A percentile compares a stretch with the other conserved stretches of the same genome.
phyloP scores from a whole-genome alignment of 1,140 invertebrate genomes.

The Cydia splendana region DNA sequence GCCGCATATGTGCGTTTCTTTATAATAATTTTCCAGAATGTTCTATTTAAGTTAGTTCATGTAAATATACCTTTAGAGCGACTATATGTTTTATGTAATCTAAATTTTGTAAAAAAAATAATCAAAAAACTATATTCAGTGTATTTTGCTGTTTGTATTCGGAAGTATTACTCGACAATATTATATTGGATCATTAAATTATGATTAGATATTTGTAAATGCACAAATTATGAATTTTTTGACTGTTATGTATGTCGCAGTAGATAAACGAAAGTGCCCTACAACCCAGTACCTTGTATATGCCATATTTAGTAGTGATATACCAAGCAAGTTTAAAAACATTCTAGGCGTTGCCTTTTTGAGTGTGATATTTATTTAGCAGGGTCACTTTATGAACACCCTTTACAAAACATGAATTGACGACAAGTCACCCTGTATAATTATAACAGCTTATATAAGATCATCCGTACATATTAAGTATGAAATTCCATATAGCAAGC shows the following conservation, averaged over 20 bases:
- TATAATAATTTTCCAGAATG: slow-evolving; percentile 35
- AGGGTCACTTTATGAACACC: background rate
- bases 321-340: slow-evolving; percentile 28
- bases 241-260: slow-evolving; percentile 2
- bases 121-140: slow-evolving; percentile 11
- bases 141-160: slow-evolving; percentile 29
- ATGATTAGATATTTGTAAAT: slow-evolving; percentile 10
- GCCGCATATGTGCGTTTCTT: slow-evolving; percentile 12
- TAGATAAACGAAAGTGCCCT: slow-evolving; percentile 38
- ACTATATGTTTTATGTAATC: slow-evolving; percentile 30
- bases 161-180: slow-evolving; percentile 27
- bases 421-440: background rate
- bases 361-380: slow-evolving; percentile 25
- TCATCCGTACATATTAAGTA: slow-evolving; percentile 15
- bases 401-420: background rate
- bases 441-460: background rate
- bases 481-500: slow-evolving; percentile 25
- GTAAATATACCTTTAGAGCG: slow-evolving; percentile 19
- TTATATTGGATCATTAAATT: slow-evolving; percentile 27
- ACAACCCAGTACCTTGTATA: slow-evolving; percentile 38
- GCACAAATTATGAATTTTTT: slow-evolving; percentile 18
- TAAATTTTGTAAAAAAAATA: slow-evolving; percentile 26
- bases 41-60: slow-evolving; percentile 13
- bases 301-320: slow-evolving; percentile 40
- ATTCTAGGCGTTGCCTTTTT: slow-evolving; percentile 31